Conservation (phyloP, 2,888 invertebrate genomes). For the Bombylius major region DNA sequence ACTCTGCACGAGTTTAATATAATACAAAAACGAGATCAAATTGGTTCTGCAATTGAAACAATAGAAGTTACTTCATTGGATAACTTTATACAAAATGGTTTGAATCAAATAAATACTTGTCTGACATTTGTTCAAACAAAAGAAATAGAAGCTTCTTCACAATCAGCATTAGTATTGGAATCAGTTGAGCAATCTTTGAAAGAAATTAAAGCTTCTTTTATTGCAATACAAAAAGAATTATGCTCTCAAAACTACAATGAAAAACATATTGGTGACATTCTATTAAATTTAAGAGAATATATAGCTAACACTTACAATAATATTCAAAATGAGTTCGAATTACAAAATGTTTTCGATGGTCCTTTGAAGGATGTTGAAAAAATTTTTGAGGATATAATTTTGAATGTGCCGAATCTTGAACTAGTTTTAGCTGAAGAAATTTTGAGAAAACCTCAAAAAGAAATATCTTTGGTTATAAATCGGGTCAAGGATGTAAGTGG, state of each 20-base stretch:
- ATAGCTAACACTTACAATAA: conserved; percentile 32
- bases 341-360: conserved; percentile 18
- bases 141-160: neutral
- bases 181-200: conserved; percentile 17
- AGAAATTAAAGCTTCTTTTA: conserved; percentile 19
- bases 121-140: conserved; percentile 11
- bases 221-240: conserved; percentile 14
- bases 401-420: conserved; percentile 30
- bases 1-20: conserved; percentile 10
- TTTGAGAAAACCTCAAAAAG: conserved; percentile 27
- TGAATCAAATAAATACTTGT: conserved; percentile 28
- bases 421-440: conserved; percentile 38
- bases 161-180: neutral
- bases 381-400: conserved; percentile 30
- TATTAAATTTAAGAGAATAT: conserved; percentile 31
- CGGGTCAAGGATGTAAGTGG: neutral
- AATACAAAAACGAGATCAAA: conserved; percentile 15
- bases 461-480: conserved; percentile 9
- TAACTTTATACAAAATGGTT: conserved; percentile 24
- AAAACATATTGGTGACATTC: conserved; percentile 12
- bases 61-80: conserved; percentile 15
- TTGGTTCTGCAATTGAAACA: neutral
- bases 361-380: conserved; percentile 24
- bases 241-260: conserved; percentile 16
- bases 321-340: conserved; percentile 22